Base-by-base conservation (phyloP, 2,888 invertebrate species). In the Spialia ferax region DNA sequence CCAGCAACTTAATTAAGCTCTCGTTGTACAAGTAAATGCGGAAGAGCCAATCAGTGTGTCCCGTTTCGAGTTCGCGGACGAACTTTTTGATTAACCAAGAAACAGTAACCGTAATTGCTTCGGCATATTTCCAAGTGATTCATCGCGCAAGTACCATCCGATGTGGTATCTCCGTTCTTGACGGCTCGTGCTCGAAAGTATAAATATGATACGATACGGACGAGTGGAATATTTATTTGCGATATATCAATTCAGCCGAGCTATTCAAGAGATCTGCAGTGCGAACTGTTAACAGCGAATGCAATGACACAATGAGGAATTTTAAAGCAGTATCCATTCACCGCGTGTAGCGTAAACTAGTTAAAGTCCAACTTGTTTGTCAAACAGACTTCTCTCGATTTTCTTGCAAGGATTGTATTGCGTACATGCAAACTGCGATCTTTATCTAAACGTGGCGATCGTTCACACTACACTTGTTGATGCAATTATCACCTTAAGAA, bases 391-490 rank as follows among this genome's bases (percentile, higher is more conserved):
- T 69, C 61, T 68, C 38, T 69, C 65, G 68, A 74, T 68, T 67
- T 63, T 68, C 5, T n/a, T 73, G 70, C 77, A 77, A 77, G 77
- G 73, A 76, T 78, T 74, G 74, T 72, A 74, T 71, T 76, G 78
- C 77, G 77, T 20, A 45, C 63, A 60, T 79, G 81, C 81, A 83
- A 84, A 84, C 81, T 72, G 71, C 74, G 83, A 82, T 86, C 77
- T 77, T 86, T 86, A 88, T 88, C 88, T 88, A 78, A 84, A 84
- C 78, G 79, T 80, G 79, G 76, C 79, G 77, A 84, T 84, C 79
- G 85, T 78, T 83, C 82, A 77, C 81, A 76, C 76, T 74, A 73
- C 73, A 78, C 76, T 79, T 75, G 79, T 83, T 79, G 82, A 82
- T 79, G 80, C 83, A 83, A 85, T 87, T 86, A 87, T 83, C 85